Base-by-base conservation (phyloP, 2,797 vertebrate species). In the Pelobates cultripes region DNA sequence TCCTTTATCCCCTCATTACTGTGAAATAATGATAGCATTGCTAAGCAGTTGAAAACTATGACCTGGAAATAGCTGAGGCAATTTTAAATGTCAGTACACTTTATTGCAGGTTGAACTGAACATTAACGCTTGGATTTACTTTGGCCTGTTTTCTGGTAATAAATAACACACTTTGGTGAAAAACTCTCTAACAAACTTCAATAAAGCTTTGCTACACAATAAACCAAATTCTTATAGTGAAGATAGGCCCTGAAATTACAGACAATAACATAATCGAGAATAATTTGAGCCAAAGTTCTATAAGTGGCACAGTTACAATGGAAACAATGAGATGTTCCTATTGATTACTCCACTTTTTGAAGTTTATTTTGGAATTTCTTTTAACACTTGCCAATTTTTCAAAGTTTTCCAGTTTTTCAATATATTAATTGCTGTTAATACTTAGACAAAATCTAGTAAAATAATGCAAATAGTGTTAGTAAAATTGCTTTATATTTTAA, bases 21-120 rank as follows among this genome's bases (percentile, higher is more conserved):
- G 77, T 76, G 77, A 84, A 84, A 84, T 84, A 84, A 84, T 76
- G 72, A 84, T 84, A 84, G 77, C 73, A 79, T 84, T 84, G 82
- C 82, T 80, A 84, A 84, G 82, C 82, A 84, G 71, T 84, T 64
- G 82, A 64, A 84, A 79, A 79, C 72, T 84, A 76, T 76, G 82
- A 79, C 82, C 82, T 84, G 82, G 73, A 84, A 84, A 84, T 84
- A 57, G 82, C 77, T 79, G 73, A 79, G 77, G 53, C 64, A 47
- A 79, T 83, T 83, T 75, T 83, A 77, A 84, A 79, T 84, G 82
- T 84, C 77, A 84, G 77, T 73, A 60, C 77, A 80, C 28, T 76
- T 84, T 76, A 80, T 53, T 80, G 73, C 77, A 84, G 77, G 82
- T 80, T 84, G 79, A 83, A 75, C 53, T 83, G 66, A 84, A 80